Evolutionary conservation across 2,113 vertebrate species (phyloP).

Genomic region (Psittacula cyanocephala): DNA sequence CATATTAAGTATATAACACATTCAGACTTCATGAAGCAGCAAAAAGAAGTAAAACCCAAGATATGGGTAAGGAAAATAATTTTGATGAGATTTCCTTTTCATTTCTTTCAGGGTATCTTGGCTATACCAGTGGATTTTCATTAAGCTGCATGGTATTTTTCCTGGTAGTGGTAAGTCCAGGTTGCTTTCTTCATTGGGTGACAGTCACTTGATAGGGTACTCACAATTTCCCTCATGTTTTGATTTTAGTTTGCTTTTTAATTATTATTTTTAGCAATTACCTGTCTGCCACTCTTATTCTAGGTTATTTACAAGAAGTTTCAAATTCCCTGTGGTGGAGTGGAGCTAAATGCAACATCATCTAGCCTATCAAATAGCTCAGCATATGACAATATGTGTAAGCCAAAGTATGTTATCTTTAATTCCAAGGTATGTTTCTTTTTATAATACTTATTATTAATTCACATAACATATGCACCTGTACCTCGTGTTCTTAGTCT

Average conservation of each 20-base stretch:
- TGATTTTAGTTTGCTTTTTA: background rate
- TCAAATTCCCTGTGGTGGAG: conserved; percentile 58
- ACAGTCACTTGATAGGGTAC: background rate
- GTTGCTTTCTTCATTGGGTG: background rate
- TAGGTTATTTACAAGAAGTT: conserved; percentile 85
- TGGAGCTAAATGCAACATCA: conserved; percentile 63
- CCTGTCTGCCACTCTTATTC: conserved; percentile 2
- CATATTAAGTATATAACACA: background rate
- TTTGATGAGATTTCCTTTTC: background rate
- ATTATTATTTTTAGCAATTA: background rate
- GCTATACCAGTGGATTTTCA: conserved; percentile 85
- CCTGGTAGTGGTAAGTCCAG: conserved; percentile 89
- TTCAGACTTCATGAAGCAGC: background rate
- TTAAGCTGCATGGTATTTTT: conserved; percentile 90
- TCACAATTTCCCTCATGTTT: background rate
- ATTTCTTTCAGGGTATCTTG: conserved; percentile 80
- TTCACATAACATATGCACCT: background rate
- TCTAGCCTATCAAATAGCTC: conserved; percentile 47
- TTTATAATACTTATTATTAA: conserved; percentile 51
- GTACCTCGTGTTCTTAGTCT: background rate
- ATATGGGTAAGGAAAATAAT: background rate
- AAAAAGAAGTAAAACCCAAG: background rate
- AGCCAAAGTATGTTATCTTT: conserved; percentile 77
- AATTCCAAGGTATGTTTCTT: conserved; percentile 79
- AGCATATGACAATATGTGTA: conserved; percentile 66